Conservation (phyloP, 2,113 vertebrate species). For the Peromyscus californicus region DNA sequence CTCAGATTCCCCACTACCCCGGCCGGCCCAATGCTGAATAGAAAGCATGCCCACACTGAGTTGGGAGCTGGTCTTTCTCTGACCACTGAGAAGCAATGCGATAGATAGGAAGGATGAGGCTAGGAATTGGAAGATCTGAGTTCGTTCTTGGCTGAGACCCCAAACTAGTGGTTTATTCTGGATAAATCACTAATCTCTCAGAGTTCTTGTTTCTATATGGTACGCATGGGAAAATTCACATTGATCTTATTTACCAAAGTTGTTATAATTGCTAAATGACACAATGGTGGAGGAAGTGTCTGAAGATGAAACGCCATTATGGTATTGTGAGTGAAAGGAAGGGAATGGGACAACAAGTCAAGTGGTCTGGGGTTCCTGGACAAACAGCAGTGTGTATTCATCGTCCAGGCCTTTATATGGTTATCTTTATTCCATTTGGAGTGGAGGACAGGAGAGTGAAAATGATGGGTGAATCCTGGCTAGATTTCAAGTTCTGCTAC, state of each 20-base stretch:
- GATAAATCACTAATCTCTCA: background rate
- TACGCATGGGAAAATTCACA: constrained; percentile 39
- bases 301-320: background rate
- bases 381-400: background rate
- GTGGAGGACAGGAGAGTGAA: background rate
- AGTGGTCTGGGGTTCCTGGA: background rate
- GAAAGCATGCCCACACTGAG: background rate
- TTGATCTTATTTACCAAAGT: background rate
- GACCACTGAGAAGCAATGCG: constrained; percentile 20
- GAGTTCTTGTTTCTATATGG: constrained; percentile 31
- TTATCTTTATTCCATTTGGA: constrained; percentile 18
- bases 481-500: background rate
- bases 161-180: constrained; percentile 15
- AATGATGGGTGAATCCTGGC: background rate
- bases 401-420: background rate
- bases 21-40: constrained; percentile 32
- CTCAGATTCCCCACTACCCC: background rate
- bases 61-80: constrained; percentile 3
- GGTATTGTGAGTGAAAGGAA: background rate
- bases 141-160: background rate
- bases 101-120: constrained; percentile 30
- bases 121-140: background rate
- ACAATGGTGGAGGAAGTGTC: constrained; percentile 3
- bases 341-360: constrained; percentile 19
- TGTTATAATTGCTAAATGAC: constrained; percentile 31